Evolutionary conservation across 2,113 vertebrate genomes (phyloP).

Genomic region (Peromyscus maniculatus): DNA sequence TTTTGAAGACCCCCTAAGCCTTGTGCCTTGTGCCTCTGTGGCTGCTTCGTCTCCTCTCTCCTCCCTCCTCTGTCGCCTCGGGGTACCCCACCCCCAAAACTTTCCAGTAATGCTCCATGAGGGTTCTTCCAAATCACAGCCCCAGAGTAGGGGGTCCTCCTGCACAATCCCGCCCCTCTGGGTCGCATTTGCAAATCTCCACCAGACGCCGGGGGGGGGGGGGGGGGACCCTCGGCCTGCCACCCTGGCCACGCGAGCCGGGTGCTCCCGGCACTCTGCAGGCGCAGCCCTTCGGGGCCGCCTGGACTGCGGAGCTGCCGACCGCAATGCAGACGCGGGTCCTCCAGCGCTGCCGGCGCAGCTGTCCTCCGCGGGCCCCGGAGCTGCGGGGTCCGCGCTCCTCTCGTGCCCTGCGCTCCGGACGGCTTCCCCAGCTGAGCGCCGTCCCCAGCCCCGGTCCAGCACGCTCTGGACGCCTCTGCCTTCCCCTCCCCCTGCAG

Average conservation of each 20-base stretch:
- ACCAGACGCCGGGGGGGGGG: fast-evolving
- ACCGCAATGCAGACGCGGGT: constrained; percentile 85
- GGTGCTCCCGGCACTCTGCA: background rate
- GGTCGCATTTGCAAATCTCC: background rate
- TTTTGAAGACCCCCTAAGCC: background rate
- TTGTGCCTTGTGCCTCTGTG: background rate
- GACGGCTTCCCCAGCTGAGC: constrained; percentile 22
- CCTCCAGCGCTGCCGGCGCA: constrained; percentile 60
- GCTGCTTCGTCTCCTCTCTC: background rate
- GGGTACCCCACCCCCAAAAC: constrained; percentile 4
- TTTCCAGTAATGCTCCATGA: background rate
- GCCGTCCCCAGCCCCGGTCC: constrained; percentile 34
- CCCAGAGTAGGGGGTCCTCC: background rate
- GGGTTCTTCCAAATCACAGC: background rate
- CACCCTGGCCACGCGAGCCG: background rate
- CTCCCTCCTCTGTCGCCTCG: background rate
- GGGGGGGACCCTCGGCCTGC: background rate
- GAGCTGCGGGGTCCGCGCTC: constrained; percentile 12
- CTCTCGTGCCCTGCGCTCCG: constrained; percentile 52
- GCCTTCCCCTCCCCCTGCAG: constrained; percentile 28
- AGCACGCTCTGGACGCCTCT: constrained; percentile 32
- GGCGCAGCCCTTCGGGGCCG: constrained; percentile 11
- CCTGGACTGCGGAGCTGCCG: constrained; percentile 82
- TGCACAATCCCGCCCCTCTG: fast-evolving
- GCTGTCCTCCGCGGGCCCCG: constrained; percentile 60